Evolutionary conservation across 1,140 invertebrate genomes (phyloP).

Genomic region (Cydia splendana): DNA sequence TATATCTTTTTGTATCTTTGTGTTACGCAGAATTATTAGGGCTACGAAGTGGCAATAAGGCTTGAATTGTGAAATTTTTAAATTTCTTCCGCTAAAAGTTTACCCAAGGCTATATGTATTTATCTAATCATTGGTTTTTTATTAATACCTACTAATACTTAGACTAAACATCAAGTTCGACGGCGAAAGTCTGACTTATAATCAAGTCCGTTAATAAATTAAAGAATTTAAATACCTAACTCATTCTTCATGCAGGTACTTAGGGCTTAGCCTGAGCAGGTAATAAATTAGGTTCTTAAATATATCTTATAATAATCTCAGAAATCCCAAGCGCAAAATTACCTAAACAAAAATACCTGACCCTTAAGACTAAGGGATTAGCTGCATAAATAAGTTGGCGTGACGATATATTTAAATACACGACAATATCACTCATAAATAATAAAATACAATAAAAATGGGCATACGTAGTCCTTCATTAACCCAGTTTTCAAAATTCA

Average conservation of each 20-base stretch:
- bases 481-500: conserved; percentile 66
- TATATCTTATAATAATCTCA: conserved; percentile 3
- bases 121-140: no score
- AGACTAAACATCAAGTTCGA: conserved; percentile 8
- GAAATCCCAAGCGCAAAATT: neutral
- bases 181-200: neutral
- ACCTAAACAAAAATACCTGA: neutral
- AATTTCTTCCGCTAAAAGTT: no score
- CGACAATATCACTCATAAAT: conserved; percentile 32
- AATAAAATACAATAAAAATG: conserved; percentile 35
- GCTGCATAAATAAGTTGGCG: conserved; percentile 23
- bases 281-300: neutral
- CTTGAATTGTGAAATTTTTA: no score
- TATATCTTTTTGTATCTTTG: no score
- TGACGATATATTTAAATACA: conserved; percentile 22
- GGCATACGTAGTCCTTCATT: conserved; percentile 55
- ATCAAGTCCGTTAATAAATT: neutral
- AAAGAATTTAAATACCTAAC: neutral
- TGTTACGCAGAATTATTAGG: no score
- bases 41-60: no score
- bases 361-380: conserved; percentile 3
- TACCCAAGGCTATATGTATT: no score
- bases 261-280: neutral
- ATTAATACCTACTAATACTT: no score
- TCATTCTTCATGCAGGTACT: neutral